These are phyloP conservation scores for Cottoperca gobio DNA, from an alignment of 2,797 vertebrate species.

Conservation along the genomic window DNA sequence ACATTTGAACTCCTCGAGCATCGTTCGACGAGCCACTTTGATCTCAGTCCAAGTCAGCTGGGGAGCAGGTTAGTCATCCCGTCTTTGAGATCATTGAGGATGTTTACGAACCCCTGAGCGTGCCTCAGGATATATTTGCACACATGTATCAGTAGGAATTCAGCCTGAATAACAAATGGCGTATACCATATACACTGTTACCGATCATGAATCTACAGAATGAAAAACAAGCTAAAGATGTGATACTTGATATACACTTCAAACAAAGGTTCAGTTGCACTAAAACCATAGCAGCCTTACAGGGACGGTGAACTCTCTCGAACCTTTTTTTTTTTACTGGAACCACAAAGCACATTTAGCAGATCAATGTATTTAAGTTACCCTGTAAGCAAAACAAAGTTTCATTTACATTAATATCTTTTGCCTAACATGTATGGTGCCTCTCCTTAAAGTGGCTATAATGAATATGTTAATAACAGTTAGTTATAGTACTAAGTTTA, in stretches of 20 bases:
- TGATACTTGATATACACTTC: background rate
- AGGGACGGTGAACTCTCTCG: conserved; percentile 10
- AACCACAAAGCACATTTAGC: conserved; percentile 11
- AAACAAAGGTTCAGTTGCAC: background rate
- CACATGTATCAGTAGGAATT: conserved; percentile 3
- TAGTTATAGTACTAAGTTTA: too few relatives aligned
- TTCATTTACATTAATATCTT: background rate
- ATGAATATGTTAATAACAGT: background rate
- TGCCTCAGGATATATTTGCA: conserved; percentile 30
- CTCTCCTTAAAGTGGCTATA: background rate
- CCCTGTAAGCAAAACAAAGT: background rate
- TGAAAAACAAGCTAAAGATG: conserved; percentile 4
- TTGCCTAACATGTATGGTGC: background rate
- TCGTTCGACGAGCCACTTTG: conserved; percentile 68
- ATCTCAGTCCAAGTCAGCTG: conserved; percentile 74
- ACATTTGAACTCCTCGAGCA: conserved; percentile 67
- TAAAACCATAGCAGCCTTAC: conserved; percentile 20
- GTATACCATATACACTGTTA: background rate
- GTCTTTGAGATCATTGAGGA: conserved; percentile 50
- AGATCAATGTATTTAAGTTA: background rate
- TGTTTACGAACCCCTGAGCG: conserved; percentile 63
- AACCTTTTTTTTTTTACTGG: conserved; percentile 14
- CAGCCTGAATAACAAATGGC: background rate
- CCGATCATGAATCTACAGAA: background rate
- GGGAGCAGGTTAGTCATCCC: conserved; percentile 76